phyloP scores from a whole-genome alignment of 2,797 vertebrate genomes.

The Oreortyx pictus region DNA sequence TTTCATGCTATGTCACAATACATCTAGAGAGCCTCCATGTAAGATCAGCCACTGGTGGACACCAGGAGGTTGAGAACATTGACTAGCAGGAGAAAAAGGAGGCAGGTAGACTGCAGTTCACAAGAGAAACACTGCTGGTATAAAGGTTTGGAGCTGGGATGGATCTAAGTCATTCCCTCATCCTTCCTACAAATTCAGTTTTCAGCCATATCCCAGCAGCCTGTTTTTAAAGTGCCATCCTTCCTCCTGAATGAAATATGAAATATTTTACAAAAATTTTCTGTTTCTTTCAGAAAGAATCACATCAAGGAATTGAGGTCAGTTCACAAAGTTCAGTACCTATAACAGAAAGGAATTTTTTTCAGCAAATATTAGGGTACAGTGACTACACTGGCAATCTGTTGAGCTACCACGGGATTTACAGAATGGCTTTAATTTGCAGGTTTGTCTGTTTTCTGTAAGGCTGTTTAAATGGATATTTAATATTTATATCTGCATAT shows the following conservation, averaged over 20 bases:
- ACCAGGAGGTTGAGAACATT: background rate
- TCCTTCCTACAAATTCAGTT: background rate
- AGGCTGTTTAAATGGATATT: conserved; percentile 5
- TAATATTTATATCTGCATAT: conserved; percentile 32
- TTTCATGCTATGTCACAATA: too few species aligned
- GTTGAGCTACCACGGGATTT: background rate
- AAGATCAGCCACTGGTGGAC: background rate
- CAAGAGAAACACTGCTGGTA: background rate
- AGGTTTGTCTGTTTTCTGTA: conserved; percentile 24
- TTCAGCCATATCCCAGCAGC: background rate
- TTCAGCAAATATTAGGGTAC: background rate
- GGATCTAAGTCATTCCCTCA: background rate
- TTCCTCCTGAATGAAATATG: background rate
- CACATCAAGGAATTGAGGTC: background rate
- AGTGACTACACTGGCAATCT: background rate
- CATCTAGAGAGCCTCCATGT: background rate
- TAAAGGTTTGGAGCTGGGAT: background rate
- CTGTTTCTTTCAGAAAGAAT: background rate
- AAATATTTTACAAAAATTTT: background rate
- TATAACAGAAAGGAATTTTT: background rate
- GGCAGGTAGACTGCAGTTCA: rapidly evolving
- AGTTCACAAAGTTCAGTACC: background rate
- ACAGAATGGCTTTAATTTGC: background rate
- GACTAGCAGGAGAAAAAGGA: background rate
- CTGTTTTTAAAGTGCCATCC: background rate